Conservation (phyloP, 2,888 invertebrate species). For the Sphaerophoria taeniata region DNA sequence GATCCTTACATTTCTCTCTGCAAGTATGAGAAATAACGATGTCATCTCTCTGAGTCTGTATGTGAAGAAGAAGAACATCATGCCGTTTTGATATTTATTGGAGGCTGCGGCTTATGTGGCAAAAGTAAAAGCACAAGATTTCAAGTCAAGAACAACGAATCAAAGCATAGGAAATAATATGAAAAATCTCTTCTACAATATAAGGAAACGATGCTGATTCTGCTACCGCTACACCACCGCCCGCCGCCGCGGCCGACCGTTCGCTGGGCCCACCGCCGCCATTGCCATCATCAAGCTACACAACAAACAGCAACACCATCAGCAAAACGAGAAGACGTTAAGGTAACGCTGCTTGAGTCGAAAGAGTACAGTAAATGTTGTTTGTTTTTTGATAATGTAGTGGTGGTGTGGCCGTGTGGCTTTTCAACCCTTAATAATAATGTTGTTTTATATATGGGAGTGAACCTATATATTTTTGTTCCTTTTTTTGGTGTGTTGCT, state of each 20-base stretch:
- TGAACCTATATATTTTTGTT: slow-evolving; percentile 57
- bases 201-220: no score
- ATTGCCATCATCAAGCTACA: slow-evolving; percentile 53
- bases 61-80: slow-evolving; percentile 58
- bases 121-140: slow-evolving; percentile 74
- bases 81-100: slow-evolving; percentile 74
- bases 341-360: slow-evolving; percentile 47
- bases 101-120: slow-evolving; percentile 74
- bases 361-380: slow-evolving; percentile 68
- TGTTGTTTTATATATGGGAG: slow-evolving; percentile 53
- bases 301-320: no score
- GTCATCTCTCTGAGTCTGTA: slow-evolving; percentile 43
- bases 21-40: slow-evolving; percentile 40
- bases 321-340: slow-evolving; percentile 56
- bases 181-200: slow-evolving; percentile 73
- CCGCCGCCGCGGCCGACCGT: no score
- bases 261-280: no score
- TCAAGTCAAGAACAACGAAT: slow-evolving; percentile 73
- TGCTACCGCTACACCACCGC: no score
- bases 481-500: no score
- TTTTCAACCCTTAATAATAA: slow-evolving; percentile 71
- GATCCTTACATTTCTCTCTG: slow-evolving; percentile 1
- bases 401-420: slow-evolving; percentile 62
- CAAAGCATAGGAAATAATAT: slow-evolving; percentile 74
- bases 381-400: slow-evolving; percentile 65